Evolutionary conservation across 2,888 invertebrate species (phyloP).

Genomic region (Pomacea canaliculata): DNA sequence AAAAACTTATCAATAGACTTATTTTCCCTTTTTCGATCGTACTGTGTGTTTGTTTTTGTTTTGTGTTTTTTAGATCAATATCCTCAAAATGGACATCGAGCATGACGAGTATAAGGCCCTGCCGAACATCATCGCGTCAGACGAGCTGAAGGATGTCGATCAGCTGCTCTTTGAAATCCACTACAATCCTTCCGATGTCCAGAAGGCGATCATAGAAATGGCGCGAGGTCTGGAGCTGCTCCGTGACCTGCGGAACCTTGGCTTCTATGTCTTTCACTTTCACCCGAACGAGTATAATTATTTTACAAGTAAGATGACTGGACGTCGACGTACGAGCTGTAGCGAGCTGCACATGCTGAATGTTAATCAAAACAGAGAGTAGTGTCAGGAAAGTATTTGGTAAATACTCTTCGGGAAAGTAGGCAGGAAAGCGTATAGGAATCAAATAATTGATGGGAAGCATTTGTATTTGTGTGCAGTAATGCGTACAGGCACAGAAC

Average conservation of each 20-base stretch:
- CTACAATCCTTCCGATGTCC: too few species aligned
- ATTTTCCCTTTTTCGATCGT: too few species aligned
- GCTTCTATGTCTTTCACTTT: background rate
- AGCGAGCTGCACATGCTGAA: background rate
- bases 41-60: too few species aligned
- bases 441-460: too few species aligned
- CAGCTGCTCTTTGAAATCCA: conserved; percentile 54
- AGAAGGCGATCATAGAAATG: background rate
- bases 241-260: background rate
- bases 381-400: too few species aligned
- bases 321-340: background rate
- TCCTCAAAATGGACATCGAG: conserved; percentile 55
- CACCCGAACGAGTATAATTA: background rate
- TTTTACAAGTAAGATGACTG: background rate
- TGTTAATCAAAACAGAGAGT: background rate
- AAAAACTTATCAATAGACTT: too few species aligned
- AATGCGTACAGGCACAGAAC: too few species aligned
- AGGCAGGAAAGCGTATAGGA: too few species aligned
- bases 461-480: too few species aligned
- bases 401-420: too few species aligned
- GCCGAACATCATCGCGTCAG: conserved; percentile 42
- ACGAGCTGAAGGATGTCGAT: conserved; percentile 38
- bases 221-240: background rate
- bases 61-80: too few species aligned
- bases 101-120: conserved; percentile 53